phyloP scores from a whole-genome alignment of 2,797 vertebrate genomes.

The Tokudaia muenninki region DNA sequence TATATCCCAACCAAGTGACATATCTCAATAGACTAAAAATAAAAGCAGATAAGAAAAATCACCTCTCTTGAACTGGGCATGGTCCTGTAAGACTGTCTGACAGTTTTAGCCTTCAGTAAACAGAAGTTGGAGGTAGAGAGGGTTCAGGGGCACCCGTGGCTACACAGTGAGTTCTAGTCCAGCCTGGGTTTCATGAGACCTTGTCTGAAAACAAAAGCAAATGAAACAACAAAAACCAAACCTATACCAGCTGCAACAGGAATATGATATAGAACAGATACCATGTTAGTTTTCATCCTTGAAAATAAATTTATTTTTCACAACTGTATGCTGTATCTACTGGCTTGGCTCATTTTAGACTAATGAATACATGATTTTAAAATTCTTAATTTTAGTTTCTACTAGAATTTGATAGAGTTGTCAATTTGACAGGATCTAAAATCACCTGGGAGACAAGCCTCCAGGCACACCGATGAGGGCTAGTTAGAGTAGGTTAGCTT shows the following conservation, averaged over 20 bases:
- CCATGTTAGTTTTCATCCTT: neutral
- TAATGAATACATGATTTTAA: neutral
- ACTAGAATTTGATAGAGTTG: neutral
- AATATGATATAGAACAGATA: neutral
- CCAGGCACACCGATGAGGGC: neutral
- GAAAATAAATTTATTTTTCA: neutral
- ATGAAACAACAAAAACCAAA: neutral
- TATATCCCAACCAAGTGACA: neutral
- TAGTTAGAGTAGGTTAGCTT: neutral
- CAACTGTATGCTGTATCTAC: neutral
- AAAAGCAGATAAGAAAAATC: neutral
- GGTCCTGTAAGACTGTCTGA: neutral
- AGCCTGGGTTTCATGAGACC: neutral
- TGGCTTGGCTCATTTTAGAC: neutral
- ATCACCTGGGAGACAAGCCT: neutral
- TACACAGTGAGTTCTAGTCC: neutral
- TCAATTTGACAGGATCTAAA: neutral
- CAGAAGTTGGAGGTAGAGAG: neutral
- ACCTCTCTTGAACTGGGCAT: neutral
- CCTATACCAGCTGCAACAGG: neutral
- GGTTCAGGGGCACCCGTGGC: neutral
- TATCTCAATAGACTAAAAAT: neutral
- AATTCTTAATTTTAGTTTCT: neutral
- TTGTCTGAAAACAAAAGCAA: neutral
- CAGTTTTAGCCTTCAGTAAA: neutral